Conservation (phyloP, 2,888 invertebrate species). For the Drosophila austrosaltans region DNA sequence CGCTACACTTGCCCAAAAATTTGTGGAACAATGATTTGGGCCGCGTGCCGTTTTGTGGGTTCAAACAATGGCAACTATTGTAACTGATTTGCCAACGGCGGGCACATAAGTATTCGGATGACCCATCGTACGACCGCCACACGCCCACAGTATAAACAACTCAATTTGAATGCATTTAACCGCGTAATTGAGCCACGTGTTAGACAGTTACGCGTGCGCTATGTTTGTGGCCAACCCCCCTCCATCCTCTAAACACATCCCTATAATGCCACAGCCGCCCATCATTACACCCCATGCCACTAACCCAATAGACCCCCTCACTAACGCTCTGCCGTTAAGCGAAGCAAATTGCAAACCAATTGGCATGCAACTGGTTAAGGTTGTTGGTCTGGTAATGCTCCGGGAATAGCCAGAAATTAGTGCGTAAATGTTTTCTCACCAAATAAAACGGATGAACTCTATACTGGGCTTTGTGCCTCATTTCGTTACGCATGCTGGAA, state of each 20-base stretch:
- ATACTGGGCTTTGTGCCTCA: constrained; percentile 62
- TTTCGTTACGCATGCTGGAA: constrained; percentile 77
- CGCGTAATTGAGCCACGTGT: constrained; percentile 83
- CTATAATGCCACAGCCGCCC: background rate
- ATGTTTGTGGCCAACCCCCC: constrained; percentile 72
- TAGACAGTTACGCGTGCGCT: constrained; percentile 75
- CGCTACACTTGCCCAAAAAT: constrained; percentile 65
- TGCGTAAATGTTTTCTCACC: constrained; percentile 83
- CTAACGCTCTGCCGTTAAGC: constrained; percentile 49
- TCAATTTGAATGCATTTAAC: constrained; percentile 83
- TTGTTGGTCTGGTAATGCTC: constrained; percentile 43
- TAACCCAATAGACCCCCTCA: constrained; percentile 14
- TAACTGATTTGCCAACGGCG: constrained; percentile 68
- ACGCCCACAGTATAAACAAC: constrained; percentile 81
- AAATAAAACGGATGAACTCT: constrained; percentile 65
- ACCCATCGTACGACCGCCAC: constrained; percentile 47
- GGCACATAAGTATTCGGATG: constrained; percentile 48
- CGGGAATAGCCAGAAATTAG: constrained; percentile 70
- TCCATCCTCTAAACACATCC: constrained; percentile 5
- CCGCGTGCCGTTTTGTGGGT: constrained; percentile 64
- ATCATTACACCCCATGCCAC: background rate
- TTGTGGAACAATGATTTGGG: constrained; percentile 68
- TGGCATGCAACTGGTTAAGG: constrained; percentile 78
- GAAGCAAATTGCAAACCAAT: constrained; percentile 76
- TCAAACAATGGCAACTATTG: constrained; percentile 55